Percentiles rank a stretch among this genome's conserved stretches.
Evolutionary conservation across 1,140 invertebrate genomes (phyloP).

Genomic region (Drosophila pseudoobscura): DNA sequence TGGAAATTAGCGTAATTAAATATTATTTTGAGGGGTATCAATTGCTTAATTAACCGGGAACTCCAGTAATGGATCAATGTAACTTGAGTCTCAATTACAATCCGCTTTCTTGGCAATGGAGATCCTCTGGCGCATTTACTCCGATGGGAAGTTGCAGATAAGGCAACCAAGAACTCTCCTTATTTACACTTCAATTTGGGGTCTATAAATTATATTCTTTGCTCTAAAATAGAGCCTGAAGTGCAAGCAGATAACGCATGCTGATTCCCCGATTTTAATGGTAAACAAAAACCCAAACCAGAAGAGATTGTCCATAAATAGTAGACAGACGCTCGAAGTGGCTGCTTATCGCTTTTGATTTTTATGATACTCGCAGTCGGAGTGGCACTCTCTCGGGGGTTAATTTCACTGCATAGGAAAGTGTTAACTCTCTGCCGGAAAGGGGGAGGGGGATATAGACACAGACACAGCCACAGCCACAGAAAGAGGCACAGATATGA

Average conservation of each 20-base stretch:
- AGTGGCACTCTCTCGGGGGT: slow-evolving; percentile 24
- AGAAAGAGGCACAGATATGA: slow-evolving; percentile 8
- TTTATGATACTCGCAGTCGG: slow-evolving; percentile 28
- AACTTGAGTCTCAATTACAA: too few relatives aligned
- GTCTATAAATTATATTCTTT: slow-evolving; percentile 1
- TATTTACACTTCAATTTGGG: neutral
- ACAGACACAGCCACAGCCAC: neutral
- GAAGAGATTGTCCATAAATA: slow-evolving; percentile 52
- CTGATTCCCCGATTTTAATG: slow-evolving; percentile 27
- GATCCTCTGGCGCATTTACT: too few relatives aligned
- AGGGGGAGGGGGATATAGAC: neutral
- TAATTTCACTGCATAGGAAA: slow-evolving; percentile 29
- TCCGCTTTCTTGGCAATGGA: too few relatives aligned
- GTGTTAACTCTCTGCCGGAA: slow-evolving; percentile 2
- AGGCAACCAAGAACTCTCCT: too few relatives aligned
- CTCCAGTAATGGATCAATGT: too few relatives aligned
- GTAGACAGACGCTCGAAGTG: slow-evolving; percentile 22
- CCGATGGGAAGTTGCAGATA: too few relatives aligned
- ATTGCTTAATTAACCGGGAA: too few relatives aligned
- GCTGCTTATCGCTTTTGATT: slow-evolving; percentile 33
- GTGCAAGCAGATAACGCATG: slow-evolving; percentile 19
- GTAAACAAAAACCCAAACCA: slow-evolving; percentile 20
- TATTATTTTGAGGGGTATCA: too few relatives aligned
- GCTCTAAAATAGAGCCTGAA: slow-evolving; percentile 10
- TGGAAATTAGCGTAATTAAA: too few relatives aligned